phyloP scores from a whole-genome alignment of 2,797 vertebrate species.

The Acridotheres tristis region DNA sequence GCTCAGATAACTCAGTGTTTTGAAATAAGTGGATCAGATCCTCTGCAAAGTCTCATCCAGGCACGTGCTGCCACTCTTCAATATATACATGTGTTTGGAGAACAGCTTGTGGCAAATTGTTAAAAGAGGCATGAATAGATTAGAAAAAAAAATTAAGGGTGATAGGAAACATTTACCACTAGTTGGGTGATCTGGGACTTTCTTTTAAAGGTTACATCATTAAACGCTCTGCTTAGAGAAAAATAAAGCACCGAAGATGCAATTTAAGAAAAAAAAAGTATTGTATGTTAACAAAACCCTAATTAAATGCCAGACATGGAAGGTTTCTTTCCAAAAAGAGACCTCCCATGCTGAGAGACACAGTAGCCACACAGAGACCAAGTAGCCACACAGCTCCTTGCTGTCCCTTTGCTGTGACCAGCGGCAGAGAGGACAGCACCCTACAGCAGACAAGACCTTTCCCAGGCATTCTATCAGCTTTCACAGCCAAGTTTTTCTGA shows the following conservation, averaged over 20 bases:
- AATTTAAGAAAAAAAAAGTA: neutral
- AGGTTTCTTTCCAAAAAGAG: neutral
- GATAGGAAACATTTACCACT: neutral
- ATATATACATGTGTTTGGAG: neutral
- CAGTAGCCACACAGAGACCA: neutral
- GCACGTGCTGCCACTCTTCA: neutral
- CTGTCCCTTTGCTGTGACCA: neutral
- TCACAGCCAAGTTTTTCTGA: neutral
- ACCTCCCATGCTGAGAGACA: neutral
- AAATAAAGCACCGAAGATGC: neutral
- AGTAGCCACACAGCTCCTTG: fast-evolving
- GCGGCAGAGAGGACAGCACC: neutral
- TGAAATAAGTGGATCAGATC: neutral
- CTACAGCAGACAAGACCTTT: neutral
- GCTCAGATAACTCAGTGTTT: neutral
- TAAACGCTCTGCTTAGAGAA: neutral
- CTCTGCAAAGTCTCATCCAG: neutral
- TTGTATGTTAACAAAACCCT: neutral
- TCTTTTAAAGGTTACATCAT: neutral
- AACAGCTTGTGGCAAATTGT: neutral
- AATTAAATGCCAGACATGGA: neutral
- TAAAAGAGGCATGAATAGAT: neutral
- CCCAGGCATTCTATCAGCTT: neutral
- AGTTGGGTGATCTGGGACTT: neutral
- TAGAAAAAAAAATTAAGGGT: neutral